A percentile compares a stretch with the other conserved stretches of the same genome.
phyloP scores from a whole-genome alignment of 2,888 invertebrate genomes.

The Autographa gamma region DNA sequence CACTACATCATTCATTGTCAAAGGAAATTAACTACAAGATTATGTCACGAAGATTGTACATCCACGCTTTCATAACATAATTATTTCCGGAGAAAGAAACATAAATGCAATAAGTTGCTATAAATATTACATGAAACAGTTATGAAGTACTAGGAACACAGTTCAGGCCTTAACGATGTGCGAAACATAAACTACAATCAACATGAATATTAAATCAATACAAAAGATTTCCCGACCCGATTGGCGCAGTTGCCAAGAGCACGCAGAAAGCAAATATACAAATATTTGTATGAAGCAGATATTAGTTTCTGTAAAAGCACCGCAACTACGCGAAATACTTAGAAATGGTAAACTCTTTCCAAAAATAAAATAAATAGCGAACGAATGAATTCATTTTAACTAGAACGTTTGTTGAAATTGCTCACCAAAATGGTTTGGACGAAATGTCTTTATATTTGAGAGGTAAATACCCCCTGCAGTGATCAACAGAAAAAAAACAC shows the following conservation, averaged over 20 bases:
- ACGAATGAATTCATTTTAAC: not conserved
- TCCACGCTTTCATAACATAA: not conserved
- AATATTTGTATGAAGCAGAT: slow-evolving; percentile 3
- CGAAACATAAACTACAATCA: slow-evolving; percentile 4
- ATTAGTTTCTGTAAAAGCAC: not conserved
- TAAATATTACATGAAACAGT: not conserved
- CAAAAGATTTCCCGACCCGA: slow-evolving; percentile 4
- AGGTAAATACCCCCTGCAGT: not conserved
- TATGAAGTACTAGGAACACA: not conserved
- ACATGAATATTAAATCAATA: slow-evolving; percentile 4
- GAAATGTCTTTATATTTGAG: slow-evolving; percentile 1
- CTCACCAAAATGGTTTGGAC: not conserved
- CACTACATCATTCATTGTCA: too few relatives aligned
- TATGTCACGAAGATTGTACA: not conserved
- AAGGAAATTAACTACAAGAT: not conserved
- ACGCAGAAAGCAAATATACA: not conserved
- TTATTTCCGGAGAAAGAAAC: not conserved
- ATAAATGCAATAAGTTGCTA: not conserved
- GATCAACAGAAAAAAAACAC: not conserved
- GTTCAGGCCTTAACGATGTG: slow-evolving; percentile 2
- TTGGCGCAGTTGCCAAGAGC: not conserved
- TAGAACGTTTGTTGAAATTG: not conserved
- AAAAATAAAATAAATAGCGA: not conserved
- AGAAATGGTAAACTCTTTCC: not conserved
- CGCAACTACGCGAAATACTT: not conserved